Base-by-base conservation (phyloP, 2,888 invertebrate genomes). In the Cepaea hortensis region DNA sequence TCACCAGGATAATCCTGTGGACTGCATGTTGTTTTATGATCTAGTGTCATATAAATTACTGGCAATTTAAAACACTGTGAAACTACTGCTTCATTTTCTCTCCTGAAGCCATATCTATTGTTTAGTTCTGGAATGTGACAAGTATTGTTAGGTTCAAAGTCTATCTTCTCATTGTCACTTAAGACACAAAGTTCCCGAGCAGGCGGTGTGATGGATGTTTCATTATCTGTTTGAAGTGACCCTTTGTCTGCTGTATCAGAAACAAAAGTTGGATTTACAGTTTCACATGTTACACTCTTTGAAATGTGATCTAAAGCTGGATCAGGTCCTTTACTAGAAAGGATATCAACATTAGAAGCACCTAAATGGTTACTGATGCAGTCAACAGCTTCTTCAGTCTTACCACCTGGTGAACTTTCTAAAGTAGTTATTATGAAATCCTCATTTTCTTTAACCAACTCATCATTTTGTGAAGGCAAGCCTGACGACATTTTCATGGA, bases 391-490 rank as follows among this genome's bases (percentile, higher is more conserved):
- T 77, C 77, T 11, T 77, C 65, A n/a, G 65, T 18, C 20, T 70
- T 81, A 13, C 50, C 70, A 13, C 70, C 50, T n/a, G 50, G 70
- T n/a, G 81, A 81, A 13, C 5, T 72, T 5, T 81, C 81, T 68
- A 81, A n/a, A 46, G 20, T 7, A 20, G 68, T 20, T 15, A 81
- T n/a, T 50, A 48, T 48, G 70, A 70, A 81, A 35, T 81, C 81
- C 3, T 15, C 81, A 70, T 50, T 72, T 50, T 35, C 81, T 50
- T 68, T 46, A 13, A 15, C 50, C 18, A 68, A 7, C 4, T 70
- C 48, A 11, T 70, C 48, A 5, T 13, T 81, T 50, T 48, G 18
- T n/a, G 50, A 50, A 18, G 20, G 5, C n/a, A n/a, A 1, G n/a
- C 50, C 50, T 70, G 68, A 1, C 35, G 11, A 62, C 6, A 11